phyloP scores from a whole-genome alignment of 2,797 vertebrate species.

The Mormyrus hasselquistii region DNA sequence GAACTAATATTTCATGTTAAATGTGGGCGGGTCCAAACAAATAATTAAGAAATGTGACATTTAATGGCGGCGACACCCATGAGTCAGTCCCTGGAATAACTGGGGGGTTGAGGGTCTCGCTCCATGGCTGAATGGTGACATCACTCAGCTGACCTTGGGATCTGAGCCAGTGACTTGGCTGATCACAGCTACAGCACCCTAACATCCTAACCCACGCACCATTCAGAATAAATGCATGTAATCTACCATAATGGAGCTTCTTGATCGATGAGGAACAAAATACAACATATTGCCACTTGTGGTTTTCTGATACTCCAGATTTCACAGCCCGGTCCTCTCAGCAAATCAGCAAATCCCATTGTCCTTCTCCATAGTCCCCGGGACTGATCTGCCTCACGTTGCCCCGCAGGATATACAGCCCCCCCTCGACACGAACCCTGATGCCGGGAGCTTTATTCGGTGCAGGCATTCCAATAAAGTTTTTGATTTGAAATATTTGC shows the following conservation, averaged over 20 bases:
- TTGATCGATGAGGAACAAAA: background rate
- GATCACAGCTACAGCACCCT: background rate
- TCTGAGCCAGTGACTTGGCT: background rate
- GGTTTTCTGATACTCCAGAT: background rate
- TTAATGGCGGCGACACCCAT: too few relatives aligned
- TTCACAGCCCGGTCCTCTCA: background rate
- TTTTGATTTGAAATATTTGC: conserved; percentile 16
- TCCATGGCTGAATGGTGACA: background rate
- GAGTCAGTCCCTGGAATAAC: background rate
- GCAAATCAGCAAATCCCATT: background rate
- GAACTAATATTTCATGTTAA: too few relatives aligned
- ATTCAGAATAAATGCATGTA: background rate
- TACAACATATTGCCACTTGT: background rate
- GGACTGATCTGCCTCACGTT: background rate
- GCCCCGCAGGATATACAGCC: background rate
- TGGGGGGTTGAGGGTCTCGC: background rate
- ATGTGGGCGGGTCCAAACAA: too few relatives aligned
- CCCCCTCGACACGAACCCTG: background rate
- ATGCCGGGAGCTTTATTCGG: background rate
- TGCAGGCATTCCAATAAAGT: conserved; percentile 7
- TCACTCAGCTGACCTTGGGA: background rate
- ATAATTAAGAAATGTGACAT: too few relatives aligned
- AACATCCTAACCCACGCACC: background rate
- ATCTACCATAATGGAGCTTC: background rate
- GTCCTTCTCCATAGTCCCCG: background rate